These are phyloP conservation scores for Polyommatus iphigenia DNA, from an alignment of 2,888 invertebrate genomes.

Conservation along the genomic window DNA sequence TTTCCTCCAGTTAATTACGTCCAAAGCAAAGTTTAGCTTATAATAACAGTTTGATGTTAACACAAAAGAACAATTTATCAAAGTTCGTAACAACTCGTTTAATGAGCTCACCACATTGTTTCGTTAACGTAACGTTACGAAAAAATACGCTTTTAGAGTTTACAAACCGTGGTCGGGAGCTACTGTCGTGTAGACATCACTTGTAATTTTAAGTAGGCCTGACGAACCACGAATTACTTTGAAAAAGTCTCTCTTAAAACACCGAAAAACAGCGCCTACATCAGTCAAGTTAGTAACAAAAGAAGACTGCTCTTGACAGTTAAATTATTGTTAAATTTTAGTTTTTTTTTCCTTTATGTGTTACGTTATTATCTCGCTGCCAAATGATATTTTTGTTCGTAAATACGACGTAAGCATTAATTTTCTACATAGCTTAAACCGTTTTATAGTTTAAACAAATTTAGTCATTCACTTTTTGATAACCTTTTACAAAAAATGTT, in stretches of 20 bases:
- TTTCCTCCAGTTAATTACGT: slow-evolving; percentile 63
- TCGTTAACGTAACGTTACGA: not conserved
- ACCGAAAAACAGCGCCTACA: not conserved
- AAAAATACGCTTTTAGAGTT: not conserved
- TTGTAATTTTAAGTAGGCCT: not conserved
- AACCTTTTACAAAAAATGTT: not conserved
- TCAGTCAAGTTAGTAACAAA: slow-evolving; percentile 3
- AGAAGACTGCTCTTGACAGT: not conserved
- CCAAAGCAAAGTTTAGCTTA: slow-evolving; percentile 38
- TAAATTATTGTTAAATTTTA: not conserved
- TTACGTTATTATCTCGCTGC: not conserved
- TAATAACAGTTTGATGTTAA: slow-evolving; percentile 28
- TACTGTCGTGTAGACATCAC: not conserved
- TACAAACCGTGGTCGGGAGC: not conserved
- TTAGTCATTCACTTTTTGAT: no score
- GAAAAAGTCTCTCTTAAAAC: not conserved
- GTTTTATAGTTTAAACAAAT: no score
- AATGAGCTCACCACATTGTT: slow-evolving; percentile 14
- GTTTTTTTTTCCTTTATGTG: not conserved
- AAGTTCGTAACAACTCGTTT: slow-evolving; percentile 17
- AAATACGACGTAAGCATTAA: no score
- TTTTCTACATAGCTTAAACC: no score
- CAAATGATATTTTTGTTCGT: not conserved
- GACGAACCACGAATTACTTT: not conserved
- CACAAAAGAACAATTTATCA: slow-evolving; percentile 27